These are phyloP conservation scores for Antechinus flavipes DNA, from an alignment of 2,113 vertebrate species.

Conservation along the genomic window DNA sequence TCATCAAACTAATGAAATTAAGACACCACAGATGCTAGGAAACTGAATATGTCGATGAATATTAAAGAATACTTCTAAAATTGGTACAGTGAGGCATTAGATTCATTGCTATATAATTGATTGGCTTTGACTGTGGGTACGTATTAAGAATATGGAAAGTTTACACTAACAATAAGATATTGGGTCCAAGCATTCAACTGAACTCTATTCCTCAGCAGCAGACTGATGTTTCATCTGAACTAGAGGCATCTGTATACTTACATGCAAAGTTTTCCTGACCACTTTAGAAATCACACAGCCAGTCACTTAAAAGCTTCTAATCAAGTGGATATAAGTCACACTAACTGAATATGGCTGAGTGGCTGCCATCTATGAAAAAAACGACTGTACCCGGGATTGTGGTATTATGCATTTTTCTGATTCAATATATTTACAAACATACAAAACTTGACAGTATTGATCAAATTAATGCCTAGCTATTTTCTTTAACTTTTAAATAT, in stretches of 20 bases:
- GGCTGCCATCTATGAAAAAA: neutral
- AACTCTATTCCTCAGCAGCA: neutral
- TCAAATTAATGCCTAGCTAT: conserved; percentile 42
- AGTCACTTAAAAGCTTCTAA: neutral
- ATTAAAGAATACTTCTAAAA: conserved; percentile 63
- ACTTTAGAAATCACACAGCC: neutral
- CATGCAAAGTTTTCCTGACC: neutral
- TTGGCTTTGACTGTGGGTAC: conserved; percentile 40
- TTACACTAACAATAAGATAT: neutral
- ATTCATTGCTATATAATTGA: conserved; percentile 41
- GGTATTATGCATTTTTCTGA: conserved; percentile 2
- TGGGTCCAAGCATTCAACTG: neutral
- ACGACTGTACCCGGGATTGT: neutral
- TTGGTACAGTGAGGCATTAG: neutral
- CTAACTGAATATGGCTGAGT: neutral
- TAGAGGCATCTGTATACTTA: neutral
- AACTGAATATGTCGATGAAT: conserved; percentile 57
- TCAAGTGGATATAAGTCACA: neutral
- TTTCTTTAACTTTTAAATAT: conserved; percentile 40
- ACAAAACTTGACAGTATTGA: conserved; percentile 28
- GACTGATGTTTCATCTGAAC: neutral
- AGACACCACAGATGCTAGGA: conserved; percentile 59
- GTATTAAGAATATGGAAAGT: conserved; percentile 38
- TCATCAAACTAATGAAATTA: conserved; percentile 53
- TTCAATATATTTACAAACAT: conserved; percentile 25